A percentile compares a stretch with the other conserved stretches of the same genome.
Evolutionary conservation across 1,140 invertebrate genomes (phyloP).

Genomic region (Drosophila repleta): DNA sequence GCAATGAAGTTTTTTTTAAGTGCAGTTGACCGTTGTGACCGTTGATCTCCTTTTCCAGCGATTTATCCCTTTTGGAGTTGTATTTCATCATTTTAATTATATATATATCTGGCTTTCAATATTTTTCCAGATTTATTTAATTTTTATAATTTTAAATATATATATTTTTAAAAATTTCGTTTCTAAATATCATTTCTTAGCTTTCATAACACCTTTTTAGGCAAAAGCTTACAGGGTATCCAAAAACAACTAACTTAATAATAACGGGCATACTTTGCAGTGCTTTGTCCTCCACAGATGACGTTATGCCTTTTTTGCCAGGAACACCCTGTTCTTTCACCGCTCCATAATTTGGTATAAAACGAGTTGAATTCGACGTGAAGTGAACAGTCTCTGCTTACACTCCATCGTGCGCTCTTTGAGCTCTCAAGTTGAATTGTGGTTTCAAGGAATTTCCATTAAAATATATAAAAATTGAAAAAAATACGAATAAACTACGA

Average conservation of each 20-base stretch:
- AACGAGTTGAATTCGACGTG: constrained; percentile 9
- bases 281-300: constrained; percentile 25
- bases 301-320: constrained; percentile 10
- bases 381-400: constrained; percentile 38
- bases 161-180: neutral
- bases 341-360: constrained; percentile 45
- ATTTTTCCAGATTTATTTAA: neutral
- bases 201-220: neutral
- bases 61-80: too few relatives aligned
- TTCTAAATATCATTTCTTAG: neutral
- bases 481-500: neutral
- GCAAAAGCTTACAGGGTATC: neutral
- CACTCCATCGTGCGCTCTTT: constrained; percentile 19
- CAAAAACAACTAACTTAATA: constrained; percentile 31
- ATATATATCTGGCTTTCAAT: too few relatives aligned
- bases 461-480: neutral
- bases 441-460: neutral
- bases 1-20: too few relatives aligned
- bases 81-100: too few relatives aligned
- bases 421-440: neutral
- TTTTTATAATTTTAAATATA: neutral
- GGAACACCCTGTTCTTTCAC: constrained; percentile 54
- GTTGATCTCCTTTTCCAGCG: too few relatives aligned
- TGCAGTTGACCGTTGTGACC: too few relatives aligned
- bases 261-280: constrained; percentile 49